phyloP scores from a whole-genome alignment of 35 echinoderm and acorn worm species.

The Apostichopus japonicus region DNA sequence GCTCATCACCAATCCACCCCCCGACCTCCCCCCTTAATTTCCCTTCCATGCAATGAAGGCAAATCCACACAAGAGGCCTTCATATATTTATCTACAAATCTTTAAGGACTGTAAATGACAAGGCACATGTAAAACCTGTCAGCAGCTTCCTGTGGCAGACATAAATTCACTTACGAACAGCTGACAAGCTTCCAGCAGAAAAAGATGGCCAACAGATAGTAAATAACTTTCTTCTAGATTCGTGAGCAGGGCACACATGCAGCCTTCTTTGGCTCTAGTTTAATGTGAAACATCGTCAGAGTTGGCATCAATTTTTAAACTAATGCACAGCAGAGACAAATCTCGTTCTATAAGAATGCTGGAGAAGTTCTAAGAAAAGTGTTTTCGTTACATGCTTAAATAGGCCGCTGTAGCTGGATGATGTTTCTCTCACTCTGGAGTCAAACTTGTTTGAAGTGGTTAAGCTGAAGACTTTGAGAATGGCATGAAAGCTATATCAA shows the following conservation, averaged over 20 bases:
- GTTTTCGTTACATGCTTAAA: too few species aligned
- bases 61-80: background rate
- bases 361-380: too few species aligned
- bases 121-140: conserved; percentile 7
- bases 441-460: too few species aligned
- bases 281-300: background rate
- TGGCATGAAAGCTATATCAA: too few species aligned
- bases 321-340: too few species aligned
- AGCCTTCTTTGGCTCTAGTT: background rate
- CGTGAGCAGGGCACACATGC: background rate
- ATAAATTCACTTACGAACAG: conserved; percentile 33
- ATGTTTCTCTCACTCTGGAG: too few species aligned
- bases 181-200: background rate
- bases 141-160: conserved; percentile 1
- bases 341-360: too few species aligned
- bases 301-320: too few species aligned
- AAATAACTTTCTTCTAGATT: background rate
- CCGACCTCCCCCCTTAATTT: background rate
- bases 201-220: background rate
- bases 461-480: too few species aligned
- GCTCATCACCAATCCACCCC: background rate
- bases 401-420: too few species aligned
- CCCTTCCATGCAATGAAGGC: background rate
- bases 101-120: conserved; percentile 37
- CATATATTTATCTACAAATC: conserved; percentile 19